Evolutionary conservation across 2,888 invertebrate genomes (phyloP).

Genomic region (Brenthis daphne): DNA sequence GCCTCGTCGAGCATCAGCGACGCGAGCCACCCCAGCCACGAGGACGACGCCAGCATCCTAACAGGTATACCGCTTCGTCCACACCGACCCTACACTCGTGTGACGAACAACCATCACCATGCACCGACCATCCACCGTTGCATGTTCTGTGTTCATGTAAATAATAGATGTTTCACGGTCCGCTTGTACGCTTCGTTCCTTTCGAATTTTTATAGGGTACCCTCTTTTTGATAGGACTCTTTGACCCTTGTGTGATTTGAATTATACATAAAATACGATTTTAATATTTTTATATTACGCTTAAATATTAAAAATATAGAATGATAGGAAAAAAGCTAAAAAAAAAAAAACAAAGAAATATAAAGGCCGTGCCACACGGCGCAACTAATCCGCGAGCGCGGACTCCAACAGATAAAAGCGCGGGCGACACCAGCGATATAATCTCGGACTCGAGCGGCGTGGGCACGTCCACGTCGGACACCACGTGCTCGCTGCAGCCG

Average conservation of each 20-base stretch:
- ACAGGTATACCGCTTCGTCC: conserved; percentile 85
- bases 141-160: conserved; percentile 70
- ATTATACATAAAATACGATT: not conserved
- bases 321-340: conserved; percentile 1
- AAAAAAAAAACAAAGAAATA: not conserved
- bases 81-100: conserved; percentile 41
- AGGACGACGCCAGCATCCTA: conserved; percentile 92
- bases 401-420: conserved; percentile 90
- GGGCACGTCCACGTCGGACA: conserved; percentile 94
- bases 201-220: conserved; percentile 40
- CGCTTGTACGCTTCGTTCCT: conserved; percentile 72
- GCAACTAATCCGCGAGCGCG: conserved; percentile 47
- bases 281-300: conserved; percentile 3
- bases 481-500: conserved; percentile 88
- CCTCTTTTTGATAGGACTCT: conserved; percentile 26
- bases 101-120: conserved; percentile 78
- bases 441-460: conserved; percentile 96
- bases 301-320: conserved; percentile 1
- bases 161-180: conserved; percentile 59
- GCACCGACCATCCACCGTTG: conserved; percentile 56
- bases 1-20: conserved; percentile 94
- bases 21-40: conserved; percentile 85
- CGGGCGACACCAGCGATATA: conserved; percentile 94
- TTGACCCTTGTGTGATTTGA: conserved; percentile 30
- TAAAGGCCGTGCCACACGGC: conserved; percentile 14